Conservation (phyloP, 2,888 invertebrate genomes). For the Diogma glabrata region DNA sequence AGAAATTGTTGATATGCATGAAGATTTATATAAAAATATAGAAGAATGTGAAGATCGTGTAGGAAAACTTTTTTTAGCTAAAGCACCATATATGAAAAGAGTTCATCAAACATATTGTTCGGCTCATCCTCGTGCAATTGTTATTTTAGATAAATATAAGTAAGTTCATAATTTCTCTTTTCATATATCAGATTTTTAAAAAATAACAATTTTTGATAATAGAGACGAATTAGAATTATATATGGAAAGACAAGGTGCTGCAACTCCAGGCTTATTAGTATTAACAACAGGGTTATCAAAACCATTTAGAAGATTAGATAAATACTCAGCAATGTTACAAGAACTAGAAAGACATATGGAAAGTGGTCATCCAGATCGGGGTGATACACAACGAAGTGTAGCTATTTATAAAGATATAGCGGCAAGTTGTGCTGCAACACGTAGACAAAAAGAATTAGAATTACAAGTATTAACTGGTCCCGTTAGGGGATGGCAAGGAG, state of each 20-base stretch:
- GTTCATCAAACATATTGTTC: conserved; percentile 84
- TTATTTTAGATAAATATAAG: conserved; percentile 87
- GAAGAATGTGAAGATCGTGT: conserved; percentile 75
- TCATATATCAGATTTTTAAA: not conserved
- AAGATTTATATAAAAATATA: conserved; percentile 62
- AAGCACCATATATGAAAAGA: conserved; percentile 68
- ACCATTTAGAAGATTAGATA: conserved; percentile 89
- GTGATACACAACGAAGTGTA: conserved; percentile 92
- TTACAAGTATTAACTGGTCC: conserved; percentile 88
- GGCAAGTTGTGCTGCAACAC: conserved; percentile 74
- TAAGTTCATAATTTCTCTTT: conserved; percentile 36
- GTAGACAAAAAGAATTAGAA: conserved; percentile 92
- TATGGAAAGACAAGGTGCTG: conserved; percentile 81
- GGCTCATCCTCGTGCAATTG: conserved; percentile 89
- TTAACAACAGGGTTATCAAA: conserved; percentile 88
- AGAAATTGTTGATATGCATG: conserved; percentile 77
- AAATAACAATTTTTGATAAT: not conserved
- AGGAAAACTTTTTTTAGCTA: conserved; percentile 81
- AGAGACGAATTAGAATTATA: conserved; percentile 74
- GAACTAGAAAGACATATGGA: conserved; percentile 93
- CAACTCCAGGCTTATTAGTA: conserved; percentile 75
- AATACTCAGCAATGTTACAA: conserved; percentile 88
- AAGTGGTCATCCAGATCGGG: conserved; percentile 89
- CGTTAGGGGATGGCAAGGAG: conserved; percentile 92
- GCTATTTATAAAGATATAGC: conserved; percentile 91